Conservation (phyloP, 2,113 vertebrate species). For the Cathartes aura region DNA sequence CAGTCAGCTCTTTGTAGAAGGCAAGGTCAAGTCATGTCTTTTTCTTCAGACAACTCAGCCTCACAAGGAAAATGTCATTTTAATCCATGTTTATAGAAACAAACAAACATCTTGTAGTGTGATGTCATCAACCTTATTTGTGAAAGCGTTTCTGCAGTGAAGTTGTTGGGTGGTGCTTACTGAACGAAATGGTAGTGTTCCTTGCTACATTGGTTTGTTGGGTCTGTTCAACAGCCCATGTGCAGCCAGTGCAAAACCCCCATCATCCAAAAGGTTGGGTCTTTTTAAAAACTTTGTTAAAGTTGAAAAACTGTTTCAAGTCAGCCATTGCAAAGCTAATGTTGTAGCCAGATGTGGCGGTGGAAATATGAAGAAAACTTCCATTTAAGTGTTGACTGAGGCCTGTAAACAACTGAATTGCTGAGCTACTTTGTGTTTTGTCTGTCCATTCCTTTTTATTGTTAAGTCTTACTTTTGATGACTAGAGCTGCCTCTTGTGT, state of each 20-base stretch:
- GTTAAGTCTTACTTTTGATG: conserved; percentile 33
- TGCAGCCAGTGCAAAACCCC: background rate
- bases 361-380: background rate
- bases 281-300: background rate
- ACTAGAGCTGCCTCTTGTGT: conserved; percentile 4
- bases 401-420: conserved; percentile 25
- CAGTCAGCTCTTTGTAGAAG: background rate
- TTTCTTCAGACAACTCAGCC: background rate
- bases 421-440: conserved; percentile 26
- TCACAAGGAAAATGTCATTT: background rate
- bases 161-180: background rate
- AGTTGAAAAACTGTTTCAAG: background rate
- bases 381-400: background rate
- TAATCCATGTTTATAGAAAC: background rate
- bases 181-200: fast-evolving
- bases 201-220: fast-evolving
- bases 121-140: background rate
- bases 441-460: background rate
- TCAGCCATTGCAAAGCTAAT: background rate
- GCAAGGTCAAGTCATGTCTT: background rate
- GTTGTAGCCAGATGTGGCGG: background rate
- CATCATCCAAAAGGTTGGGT: background rate
- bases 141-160: background rate
- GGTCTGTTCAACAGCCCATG: background rate
- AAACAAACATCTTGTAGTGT: background rate